Conservation (phyloP, 1,140 invertebrate species). For the Caenorhabditis remanei region DNA sequence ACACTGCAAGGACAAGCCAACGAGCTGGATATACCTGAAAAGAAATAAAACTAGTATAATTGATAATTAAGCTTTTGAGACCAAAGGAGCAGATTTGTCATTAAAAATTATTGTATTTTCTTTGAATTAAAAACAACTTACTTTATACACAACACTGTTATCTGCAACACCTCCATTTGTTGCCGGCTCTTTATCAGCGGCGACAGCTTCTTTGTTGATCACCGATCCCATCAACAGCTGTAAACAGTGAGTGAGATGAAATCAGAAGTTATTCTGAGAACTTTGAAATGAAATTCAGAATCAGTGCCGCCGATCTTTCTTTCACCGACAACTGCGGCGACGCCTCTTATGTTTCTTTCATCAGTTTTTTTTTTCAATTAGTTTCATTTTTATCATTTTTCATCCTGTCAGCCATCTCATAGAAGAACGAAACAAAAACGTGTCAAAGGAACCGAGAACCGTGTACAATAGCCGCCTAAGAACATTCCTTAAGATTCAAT, state of each 20-base stretch:
- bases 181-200: background rate
- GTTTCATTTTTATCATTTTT: constrained; percentile 35
- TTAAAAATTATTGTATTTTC: background rate
- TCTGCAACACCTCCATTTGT: background rate
- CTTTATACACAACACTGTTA: constrained; percentile 29
- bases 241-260: background rate
- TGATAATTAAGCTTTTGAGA: too few species aligned
- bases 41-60: background rate
- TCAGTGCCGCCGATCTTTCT: constrained; percentile 18
- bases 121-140: background rate
- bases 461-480: background rate
- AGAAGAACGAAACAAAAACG: constrained; percentile 15
- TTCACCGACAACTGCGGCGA: constrained; percentile 5
- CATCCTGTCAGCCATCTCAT: background rate
- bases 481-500: constrained; percentile 20
- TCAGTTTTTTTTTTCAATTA: constrained; percentile 37
- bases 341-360: constrained; percentile 15
- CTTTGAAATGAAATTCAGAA: background rate
- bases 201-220: constrained; percentile 30
- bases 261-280: background rate
- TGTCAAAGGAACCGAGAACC: constrained; percentile 39
- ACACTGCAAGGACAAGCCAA: constrained; percentile 72
- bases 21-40: constrained; percentile 62
- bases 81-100: too few species aligned
- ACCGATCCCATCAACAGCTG: constrained; percentile 50